Evolutionary conservation across 1,140 invertebrate genomes (phyloP), one percentile per base, ranked within the genome.

Genomic region (Magallana angulata): DNA sequence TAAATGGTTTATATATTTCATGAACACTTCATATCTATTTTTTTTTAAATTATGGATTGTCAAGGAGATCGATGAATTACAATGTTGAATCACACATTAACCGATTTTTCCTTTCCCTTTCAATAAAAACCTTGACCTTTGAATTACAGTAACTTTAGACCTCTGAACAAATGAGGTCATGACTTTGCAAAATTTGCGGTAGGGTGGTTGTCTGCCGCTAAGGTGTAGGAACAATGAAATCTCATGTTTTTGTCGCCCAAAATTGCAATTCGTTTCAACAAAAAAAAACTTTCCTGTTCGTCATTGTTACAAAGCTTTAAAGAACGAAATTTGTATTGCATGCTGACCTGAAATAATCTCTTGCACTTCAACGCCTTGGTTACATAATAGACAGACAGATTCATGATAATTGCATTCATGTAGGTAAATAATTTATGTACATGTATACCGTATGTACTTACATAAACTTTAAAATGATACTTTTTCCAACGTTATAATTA

Each of bases 301-400:
- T 76, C 68, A 76, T 76, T 30, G 24, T 24, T 30, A 76, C 68
- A 76, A 76, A 11, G 36, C 36, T 18, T 76, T 76, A 76, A 24
- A 76, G 68, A 30, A 76, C 68, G 36, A 30, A 30, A 30, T 76
- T 76, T 11, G 68, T 76, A 30, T 30, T 76, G 24, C 24, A 30
- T 76, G 18, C 24, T 76, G 68, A 36, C 18, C 68, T 36, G 8
- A 11, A 76, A 18, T 30, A 30, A 36, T 24, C 68, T 76, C 30
- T 30, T 30, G 8, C 64, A 24, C 64, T 68, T 48, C 36, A 48
- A 48, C 36, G 36, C 36, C 36, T 48, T 48, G 36, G 36, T 48
- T 48, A 48, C 36, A 48, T 48, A 48, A 48, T 48, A 48, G 36
- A 48, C 36, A 48, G 36, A 48, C 36, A 48, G 36, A 48, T 48